These are phyloP conservation scores for Tribolium madens DNA, from an alignment of 1,140 invertebrate species.

Conservation along the genomic window DNA sequence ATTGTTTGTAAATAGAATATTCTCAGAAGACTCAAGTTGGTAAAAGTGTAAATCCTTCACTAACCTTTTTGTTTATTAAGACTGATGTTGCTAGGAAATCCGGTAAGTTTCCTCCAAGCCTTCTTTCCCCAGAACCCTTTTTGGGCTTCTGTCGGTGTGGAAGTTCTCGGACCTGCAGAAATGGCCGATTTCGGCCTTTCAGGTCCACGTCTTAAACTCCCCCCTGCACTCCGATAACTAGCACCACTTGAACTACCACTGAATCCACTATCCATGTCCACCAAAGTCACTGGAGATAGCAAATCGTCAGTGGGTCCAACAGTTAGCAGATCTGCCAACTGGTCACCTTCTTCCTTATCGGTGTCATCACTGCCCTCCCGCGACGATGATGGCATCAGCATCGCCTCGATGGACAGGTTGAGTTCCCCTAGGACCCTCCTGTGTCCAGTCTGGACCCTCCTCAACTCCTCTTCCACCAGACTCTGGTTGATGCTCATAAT, in stretches of 20 bases:
- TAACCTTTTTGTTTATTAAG: slow-evolving; percentile 74
- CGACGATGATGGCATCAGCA: slow-evolving; percentile 79
- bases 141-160: slow-evolving; percentile 24
- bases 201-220: slow-evolving; percentile 68
- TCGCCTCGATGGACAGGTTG: slow-evolving; percentile 86
- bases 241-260: slow-evolving; percentile 83
- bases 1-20: slow-evolving; percentile 2
- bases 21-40: background rate
- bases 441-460: slow-evolving; percentile 81
- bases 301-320: slow-evolving; percentile 80
- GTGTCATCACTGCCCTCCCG: slow-evolving; percentile 65
- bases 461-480: slow-evolving; percentile 84
- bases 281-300: slow-evolving; percentile 73
- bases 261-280: slow-evolving; percentile 83
- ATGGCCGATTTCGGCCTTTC: slow-evolving; percentile 49
- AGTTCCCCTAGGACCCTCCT: slow-evolving; percentile 85
- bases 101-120: slow-evolving; percentile 81
- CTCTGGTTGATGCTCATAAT: slow-evolving; percentile 73
- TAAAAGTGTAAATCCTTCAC: background rate
- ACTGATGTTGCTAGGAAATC: slow-evolving; percentile 76
- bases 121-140: slow-evolving; percentile 78
- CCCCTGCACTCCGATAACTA: slow-evolving; percentile 75
- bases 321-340: slow-evolving; percentile 75
- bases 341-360: slow-evolving; percentile 68
- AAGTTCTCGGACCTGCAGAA: slow-evolving; percentile 36